Evolutionary conservation across 64 coral and sea anemone genomes (phyloP), one percentile per base, ranked within the genome.

Genomic region (Stichodactyla mertensii): DNA sequence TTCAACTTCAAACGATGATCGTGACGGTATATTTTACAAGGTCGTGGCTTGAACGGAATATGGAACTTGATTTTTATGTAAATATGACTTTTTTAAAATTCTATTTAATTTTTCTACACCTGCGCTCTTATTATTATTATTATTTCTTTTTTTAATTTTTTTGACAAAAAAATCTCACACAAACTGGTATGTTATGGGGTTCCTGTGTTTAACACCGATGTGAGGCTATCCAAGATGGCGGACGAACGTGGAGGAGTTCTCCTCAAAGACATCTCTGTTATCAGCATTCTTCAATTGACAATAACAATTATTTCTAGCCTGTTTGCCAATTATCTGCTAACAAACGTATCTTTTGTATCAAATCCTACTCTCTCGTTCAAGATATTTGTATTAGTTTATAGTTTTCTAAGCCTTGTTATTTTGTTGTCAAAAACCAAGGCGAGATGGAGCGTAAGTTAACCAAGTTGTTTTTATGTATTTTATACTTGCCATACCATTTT

Each of bases 191-290:
- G 20, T 66, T 22, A 81, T 55, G 78, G 78, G 78, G 2, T 81
- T 55, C 78, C 78, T 81, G 2, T 81, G 78, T 81, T 55, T 11
- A 20, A 18, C 53, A 20, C 26, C 53, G 55, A 51, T 51, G 19
- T 61, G 84, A 61, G 84, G 19, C 84, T 60, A 27, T 82, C 58
- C 88, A 90, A 90, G 16, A 90, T 90, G 89, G 89, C 83, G 83
- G 83, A 64, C 51, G 36, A 51, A 87, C 86, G 13, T 0, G 83
- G 24, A 16, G 57, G 19, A 57, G 24, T 10, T 86, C 0, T 56
- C 6, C 1, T 24, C 74, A 57, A 79, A 86, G 28, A 87, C 27
- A 55, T 83, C 78, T 54, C 86, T 80, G 18, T 71, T 82, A 57
- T 87, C 12, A 87, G 84, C 18, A 80, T 86, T 13, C 83, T 86